phyloP scores from a whole-genome alignment of 2,888 invertebrate genomes.

The Rosalia funebris region DNA sequence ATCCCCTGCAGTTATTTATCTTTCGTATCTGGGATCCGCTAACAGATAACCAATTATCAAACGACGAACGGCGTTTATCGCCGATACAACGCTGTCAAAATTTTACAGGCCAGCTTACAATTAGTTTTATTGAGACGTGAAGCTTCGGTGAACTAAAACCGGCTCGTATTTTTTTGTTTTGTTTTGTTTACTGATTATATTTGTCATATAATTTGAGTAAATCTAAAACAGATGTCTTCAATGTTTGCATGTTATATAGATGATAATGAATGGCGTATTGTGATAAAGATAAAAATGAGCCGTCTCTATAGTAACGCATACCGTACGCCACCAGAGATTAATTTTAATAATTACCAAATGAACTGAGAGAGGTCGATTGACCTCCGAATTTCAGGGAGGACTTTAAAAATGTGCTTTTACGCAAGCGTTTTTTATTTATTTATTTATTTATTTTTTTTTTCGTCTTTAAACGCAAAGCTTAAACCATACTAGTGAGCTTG shows the following conservation, averaged over 20 bases:
- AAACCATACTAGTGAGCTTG: no score
- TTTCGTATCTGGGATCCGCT: no score
- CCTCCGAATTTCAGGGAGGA: not conserved
- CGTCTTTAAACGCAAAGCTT: no score
- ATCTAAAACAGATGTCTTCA: slow-evolving; percentile 42
- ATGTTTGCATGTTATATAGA: slow-evolving; percentile 41
- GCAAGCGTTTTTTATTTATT: not conserved
- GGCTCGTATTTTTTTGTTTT: not conserved
- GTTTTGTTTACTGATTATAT: slow-evolving; percentile 27
- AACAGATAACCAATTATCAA: no score
- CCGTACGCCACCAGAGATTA: not conserved
- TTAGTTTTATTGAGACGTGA: no score
- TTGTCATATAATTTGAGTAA: slow-evolving; percentile 27
- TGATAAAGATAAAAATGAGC: slow-evolving; percentile 33
- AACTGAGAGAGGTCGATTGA: not conserved
- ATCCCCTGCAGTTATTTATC: no score
- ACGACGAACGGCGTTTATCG: no score
- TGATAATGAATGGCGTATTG: slow-evolving; percentile 36
- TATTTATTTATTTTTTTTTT: no score
- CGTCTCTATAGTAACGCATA: slow-evolving; percentile 8
- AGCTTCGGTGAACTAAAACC: no score
- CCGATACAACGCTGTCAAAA: no score
- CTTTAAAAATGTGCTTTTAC: not conserved
- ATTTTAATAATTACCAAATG: not conserved
- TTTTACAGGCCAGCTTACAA: no score